Evolutionary conservation across 2,113 vertebrate species (phyloP).

Genomic region (Pygoscelis antarcticus): DNA sequence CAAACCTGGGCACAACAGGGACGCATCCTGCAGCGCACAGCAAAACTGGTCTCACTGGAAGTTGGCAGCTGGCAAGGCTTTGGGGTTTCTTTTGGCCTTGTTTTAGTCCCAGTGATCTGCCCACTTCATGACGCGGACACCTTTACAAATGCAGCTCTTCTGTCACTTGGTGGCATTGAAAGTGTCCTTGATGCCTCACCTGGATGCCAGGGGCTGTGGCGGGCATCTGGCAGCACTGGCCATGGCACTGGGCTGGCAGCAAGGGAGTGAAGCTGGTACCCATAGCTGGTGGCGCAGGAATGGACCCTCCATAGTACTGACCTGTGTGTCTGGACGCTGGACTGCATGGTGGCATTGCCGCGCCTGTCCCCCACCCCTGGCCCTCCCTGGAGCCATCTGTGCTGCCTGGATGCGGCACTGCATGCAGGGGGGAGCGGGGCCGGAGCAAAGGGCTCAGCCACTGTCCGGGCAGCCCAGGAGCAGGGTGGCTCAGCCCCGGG

Average conservation of each 20-base stretch:
- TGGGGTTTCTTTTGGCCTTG: not conserved
- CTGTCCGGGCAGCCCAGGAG: not conserved
- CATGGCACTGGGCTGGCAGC: rapidly evolving
- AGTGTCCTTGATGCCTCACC: not conserved
- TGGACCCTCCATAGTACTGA: rapidly evolving
- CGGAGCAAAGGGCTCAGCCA: not conserved
- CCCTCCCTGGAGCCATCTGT: not conserved
- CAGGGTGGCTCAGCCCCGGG: not conserved
- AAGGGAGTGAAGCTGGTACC: not conserved
- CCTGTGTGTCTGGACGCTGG: not conserved
- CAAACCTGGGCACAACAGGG: not conserved
- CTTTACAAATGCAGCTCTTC: not conserved
- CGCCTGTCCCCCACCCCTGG: not conserved
- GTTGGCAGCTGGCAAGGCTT: not conserved
- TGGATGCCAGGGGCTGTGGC: rapidly evolving
- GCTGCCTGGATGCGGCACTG: not conserved
- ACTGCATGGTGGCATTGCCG: not conserved
- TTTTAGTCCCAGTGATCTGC: not conserved
- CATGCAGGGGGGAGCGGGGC: too few species aligned
- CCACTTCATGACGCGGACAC: not conserved
- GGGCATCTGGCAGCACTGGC: too few species aligned
- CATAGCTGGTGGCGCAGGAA: not conserved
- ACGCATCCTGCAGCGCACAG: rapidly evolving
- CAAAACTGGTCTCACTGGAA: not conserved
- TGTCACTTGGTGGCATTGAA: not conserved